Evolutionary conservation across 2,113 vertebrate genomes (phyloP), one percentile per base, ranked within the genome.

Genomic region (Oncorhynchus gorbuscha): DNA sequence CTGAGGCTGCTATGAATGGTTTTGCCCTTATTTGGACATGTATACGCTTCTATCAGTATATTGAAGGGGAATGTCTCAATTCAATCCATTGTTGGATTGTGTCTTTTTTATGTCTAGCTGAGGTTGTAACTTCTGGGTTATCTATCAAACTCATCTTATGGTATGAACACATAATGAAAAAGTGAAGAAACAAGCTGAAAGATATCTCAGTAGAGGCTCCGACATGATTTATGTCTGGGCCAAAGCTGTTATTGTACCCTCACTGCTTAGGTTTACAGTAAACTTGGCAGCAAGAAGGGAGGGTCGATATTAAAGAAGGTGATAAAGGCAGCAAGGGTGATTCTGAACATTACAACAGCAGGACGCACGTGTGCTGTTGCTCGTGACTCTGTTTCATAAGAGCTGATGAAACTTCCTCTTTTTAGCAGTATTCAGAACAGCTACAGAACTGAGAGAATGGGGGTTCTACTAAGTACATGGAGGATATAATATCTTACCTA

Each of bases 1-100:
- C 76, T 59, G 49, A 55, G 2, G 9, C 39, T 45, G 39, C 61
- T 64, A 55, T 71, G 5, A 22, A 62, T 69, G 66, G 69, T 89
- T 90, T 89, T 94, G 86, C 55, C 93, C 91, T 89, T 94, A 94
- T 94, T 93, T 92, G 93, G 93, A 74, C 72, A 88, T 83, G 75
- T 89, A 28, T 65, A 61, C n/a, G 59, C 51, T 71, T 77, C 76
- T 55, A 26, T 5, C 30, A 24, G 68, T 48, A 22, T 76, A 58
- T 68, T 49, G 0, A 69, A 61, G 68, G 68, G 73, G 72, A 62
- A 83, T 76, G 68, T 59, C 16, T 59, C 5, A 71, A 76, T 77
- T 67, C 22, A 72, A 66, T 66, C 61, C 65, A 16, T 0, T 1
- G 73, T 16, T 26, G 35, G 35, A 35, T 35, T 35, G 35, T 35